A percentile compares a stretch with the other conserved stretches of the same genome.
Conservation (phyloP, 2,113 vertebrate genomes). For the Carettochelys insculpta region DNA sequence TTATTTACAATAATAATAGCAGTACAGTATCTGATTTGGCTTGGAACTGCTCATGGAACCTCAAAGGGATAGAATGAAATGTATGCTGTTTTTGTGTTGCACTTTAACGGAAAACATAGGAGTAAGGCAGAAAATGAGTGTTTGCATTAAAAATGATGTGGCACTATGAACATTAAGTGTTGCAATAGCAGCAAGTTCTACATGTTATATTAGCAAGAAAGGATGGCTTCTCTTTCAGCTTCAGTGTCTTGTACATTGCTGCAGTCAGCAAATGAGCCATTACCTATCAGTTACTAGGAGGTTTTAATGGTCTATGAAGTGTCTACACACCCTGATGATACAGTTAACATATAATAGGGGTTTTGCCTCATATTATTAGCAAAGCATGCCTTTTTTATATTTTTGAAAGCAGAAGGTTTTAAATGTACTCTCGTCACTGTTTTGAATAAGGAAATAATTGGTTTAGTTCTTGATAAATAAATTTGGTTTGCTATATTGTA, state of each 20-base stretch:
- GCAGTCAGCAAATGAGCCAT: slow-evolving; percentile 78
- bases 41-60: slow-evolving; percentile 66
- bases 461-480: slow-evolving; percentile 37
- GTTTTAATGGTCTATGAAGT: slow-evolving; percentile 78
- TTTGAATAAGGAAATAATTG: slow-evolving; percentile 52
- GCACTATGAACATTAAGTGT: slow-evolving; percentile 71
- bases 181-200: slow-evolving; percentile 73
- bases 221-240: slow-evolving; percentile 67
- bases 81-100: slow-evolving; percentile 73
- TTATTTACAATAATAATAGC: slow-evolving; percentile 71
- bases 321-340: slow-evolving; percentile 68
- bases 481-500: slow-evolving; percentile 16
- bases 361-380: slow-evolving; percentile 60
- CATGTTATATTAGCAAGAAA: slow-evolving; percentile 77
- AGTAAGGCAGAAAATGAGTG: slow-evolving; percentile 75
- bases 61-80: slow-evolving; percentile 71
- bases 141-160: slow-evolving; percentile 79
- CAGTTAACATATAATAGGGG: slow-evolving; percentile 69
- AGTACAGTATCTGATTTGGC: slow-evolving; percentile 69
- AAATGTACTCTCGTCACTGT: slow-evolving; percentile 31
- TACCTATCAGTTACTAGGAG: slow-evolving; percentile 76
- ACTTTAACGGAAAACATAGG: slow-evolving; percentile 73
- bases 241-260: slow-evolving; percentile 66
- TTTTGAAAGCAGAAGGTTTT: slow-evolving; percentile 36
- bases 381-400: slow-evolving; percentile 18